Evolutionary conservation across 2,888 invertebrate species (phyloP), one percentile per base, ranked within the genome.

Genomic region (Trissolcus japonicus): DNA sequence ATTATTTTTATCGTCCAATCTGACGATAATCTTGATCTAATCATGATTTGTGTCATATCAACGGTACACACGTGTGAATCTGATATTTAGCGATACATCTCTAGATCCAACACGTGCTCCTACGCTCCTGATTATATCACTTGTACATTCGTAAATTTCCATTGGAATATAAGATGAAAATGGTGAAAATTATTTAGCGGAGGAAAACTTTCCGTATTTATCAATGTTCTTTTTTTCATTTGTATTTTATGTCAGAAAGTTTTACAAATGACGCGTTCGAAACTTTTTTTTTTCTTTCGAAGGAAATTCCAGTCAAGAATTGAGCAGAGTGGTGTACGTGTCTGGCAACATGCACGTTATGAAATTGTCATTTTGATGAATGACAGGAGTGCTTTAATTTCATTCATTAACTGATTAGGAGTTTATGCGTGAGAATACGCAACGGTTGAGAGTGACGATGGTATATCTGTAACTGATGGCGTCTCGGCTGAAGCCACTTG

Each of bases 361-460:
- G 69, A 56, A 71, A 71, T n/a, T n/a, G n/a, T n/a, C 16, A 40
- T 40, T 57, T 17, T 41, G 43, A n/a, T 67, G 50, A 65, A 72
- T 65, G 72, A 63, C 56, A 53, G 57, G 51, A 65, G 50, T 63
- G 9, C 35, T 35, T 46, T 16, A 53, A 48, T 14, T 63, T 72
- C 72, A 72, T 72, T 72, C 72, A 72, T 59, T 65, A 53, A 59
- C 57, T 40, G 59, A 72, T 65, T 72, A 72, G 53, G 17, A 40
- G 41, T 51, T 46, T 16, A 43, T 46, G 46, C 7, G 6, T 25
- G 17, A 59, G 46, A 56, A 56, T 50, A 60, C 14, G 17, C 16
- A 16, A 56, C 55, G 56, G 25, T 13, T n/a, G 13, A 43, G 13
- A 48, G 16, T 7, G 17, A 51, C 3, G 29, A 60, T 60, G 11